Percentiles rank a stretch among this genome's conserved stretches.
phyloP scores from a whole-genome alignment of 2,888 invertebrate genomes.

The Cephalotes varians region DNA sequence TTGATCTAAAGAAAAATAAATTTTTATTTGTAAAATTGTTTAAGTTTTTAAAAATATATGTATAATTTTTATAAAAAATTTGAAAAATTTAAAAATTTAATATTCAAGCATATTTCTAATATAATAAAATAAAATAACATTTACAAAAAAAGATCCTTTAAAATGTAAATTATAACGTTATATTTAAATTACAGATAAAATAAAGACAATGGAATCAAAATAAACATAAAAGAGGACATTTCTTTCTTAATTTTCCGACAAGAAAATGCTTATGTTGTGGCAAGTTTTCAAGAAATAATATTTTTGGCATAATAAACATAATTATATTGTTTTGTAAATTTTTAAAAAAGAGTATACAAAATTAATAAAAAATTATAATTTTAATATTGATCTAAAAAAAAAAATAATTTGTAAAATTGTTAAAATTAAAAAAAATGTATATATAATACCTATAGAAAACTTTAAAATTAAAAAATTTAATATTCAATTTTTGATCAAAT shows the following conservation, averaged over 20 bases:
- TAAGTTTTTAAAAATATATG: background rate
- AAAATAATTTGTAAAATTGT: too few species aligned
- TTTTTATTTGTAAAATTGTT: background rate
- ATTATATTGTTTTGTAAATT: too few species aligned
- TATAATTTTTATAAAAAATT: background rate
- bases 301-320: too few species aligned
- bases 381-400: too few species aligned
- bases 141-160: background rate
- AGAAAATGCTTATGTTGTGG: too few species aligned
- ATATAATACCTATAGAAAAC: too few species aligned
- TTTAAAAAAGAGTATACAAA: too few species aligned
- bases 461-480: too few species aligned
- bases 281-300: too few species aligned
- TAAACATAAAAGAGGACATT: background rate
- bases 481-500: too few species aligned
- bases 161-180: background rate
- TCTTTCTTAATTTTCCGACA: slow-evolving; percentile 78
- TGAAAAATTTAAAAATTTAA: background rate
- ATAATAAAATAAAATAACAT: background rate
- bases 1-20: background rate
- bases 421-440: too few species aligned
- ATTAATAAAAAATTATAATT: too few species aligned
- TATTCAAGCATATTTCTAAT: background rate
- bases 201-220: background rate
- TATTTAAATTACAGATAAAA: background rate